Percentiles rank a stretch among this genome's conserved stretches.
These are phyloP conservation scores for Apostichopus californicus DNA, from an alignment of 35 echinoderm and acorn worm genomes.

Conservation along the genomic window DNA sequence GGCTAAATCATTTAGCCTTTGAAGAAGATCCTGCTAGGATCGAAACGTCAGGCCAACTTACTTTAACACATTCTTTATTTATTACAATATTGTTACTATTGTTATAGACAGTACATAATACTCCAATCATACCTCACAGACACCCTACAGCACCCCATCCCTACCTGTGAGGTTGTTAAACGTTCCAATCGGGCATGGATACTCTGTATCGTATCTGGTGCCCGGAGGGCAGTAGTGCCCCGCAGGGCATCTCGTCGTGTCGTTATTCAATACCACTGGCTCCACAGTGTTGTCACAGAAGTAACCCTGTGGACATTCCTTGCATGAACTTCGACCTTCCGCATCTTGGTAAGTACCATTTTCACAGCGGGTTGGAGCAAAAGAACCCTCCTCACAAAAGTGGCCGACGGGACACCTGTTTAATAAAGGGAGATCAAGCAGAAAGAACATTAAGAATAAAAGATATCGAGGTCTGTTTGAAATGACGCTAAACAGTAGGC, in stretches of 20 bases:
- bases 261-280: conserved; percentile 80
- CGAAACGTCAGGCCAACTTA: too few species aligned
- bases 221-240: conserved; percentile 88
- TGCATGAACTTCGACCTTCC: conserved; percentile 84
- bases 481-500: too few species aligned
- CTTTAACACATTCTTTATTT: too few species aligned
- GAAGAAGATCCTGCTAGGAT: too few species aligned
- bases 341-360: conserved; percentile 98
- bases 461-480: too few species aligned
- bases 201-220: conserved; percentile 79
- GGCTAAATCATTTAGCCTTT: too few species aligned
- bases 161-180: conserved; percentile 32
- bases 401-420: conserved; percentile 86
- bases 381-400: conserved; percentile 81
- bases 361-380: conserved; percentile 84
- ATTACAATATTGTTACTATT: too few species aligned
- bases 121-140: too few species aligned
- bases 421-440: too few species aligned
- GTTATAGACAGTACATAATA: too few species aligned
- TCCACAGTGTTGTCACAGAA: conserved; percentile 97
- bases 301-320: conserved; percentile 84
- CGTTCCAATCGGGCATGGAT: conserved; percentile 88
- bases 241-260: conserved; percentile 80
- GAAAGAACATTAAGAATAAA: too few species aligned
- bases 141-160: not conserved